Percentiles rank a stretch among this genome's conserved stretches.
Evolutionary conservation across 2,888 invertebrate genomes (phyloP).

Genomic region (Plemyria rubiginata): DNA sequence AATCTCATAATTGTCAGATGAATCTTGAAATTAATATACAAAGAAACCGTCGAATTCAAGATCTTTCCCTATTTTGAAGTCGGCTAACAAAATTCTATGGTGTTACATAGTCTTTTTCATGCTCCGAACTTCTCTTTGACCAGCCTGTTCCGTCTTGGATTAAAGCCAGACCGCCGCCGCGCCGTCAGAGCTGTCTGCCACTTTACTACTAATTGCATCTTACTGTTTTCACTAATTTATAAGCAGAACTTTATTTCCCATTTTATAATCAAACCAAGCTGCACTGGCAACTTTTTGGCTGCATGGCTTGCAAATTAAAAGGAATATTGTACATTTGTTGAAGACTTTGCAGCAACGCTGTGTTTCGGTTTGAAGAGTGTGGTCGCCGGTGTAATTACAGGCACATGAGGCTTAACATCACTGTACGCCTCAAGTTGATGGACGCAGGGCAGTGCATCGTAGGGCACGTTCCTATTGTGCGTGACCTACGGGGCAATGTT

Average conservation of each 20-base stretch:
- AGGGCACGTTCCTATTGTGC: too few species aligned
- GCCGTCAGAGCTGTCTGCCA: conserved; percentile 43
- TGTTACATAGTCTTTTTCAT: background rate
- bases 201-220: conserved; percentile 62
- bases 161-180: conserved; percentile 49
- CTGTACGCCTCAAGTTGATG: too few species aligned
- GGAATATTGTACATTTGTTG: too few species aligned
- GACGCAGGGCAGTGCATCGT: too few species aligned
- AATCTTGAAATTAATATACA: too few species aligned
- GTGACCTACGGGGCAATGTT: too few species aligned
- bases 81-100: background rate
- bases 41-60: background rate
- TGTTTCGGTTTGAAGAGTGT: too few species aligned
- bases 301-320: background rate
- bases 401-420: too few species aligned
- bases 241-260: conserved; percentile 32
- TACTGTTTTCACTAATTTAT: conserved; percentile 42
- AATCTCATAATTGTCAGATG: too few species aligned
- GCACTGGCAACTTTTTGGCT: background rate
- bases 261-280: background rate
- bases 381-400: too few species aligned
- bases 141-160: conserved; percentile 41
- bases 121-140: conserved; percentile 25
- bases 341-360: too few species aligned
- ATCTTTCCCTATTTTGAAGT: background rate